phyloP scores from a whole-genome alignment of 2,888 invertebrate species.

The Perithous albicinctus region DNA sequence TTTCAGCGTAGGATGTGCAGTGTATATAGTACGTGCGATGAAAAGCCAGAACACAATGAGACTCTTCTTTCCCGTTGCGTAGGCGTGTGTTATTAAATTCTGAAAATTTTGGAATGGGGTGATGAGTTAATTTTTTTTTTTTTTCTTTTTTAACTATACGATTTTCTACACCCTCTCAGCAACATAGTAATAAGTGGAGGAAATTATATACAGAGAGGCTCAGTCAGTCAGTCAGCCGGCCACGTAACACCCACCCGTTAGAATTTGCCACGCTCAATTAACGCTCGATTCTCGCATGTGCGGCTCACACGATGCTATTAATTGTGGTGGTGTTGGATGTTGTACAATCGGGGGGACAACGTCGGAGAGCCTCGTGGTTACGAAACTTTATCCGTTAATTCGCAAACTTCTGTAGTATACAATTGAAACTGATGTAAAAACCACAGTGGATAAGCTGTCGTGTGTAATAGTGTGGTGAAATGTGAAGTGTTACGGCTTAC shows the following conservation, averaged over 20 bases:
- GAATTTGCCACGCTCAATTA: conserved; percentile 53
- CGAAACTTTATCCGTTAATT: conserved; percentile 29
- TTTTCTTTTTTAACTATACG: background rate
- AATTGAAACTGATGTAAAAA: background rate
- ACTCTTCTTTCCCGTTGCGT: background rate
- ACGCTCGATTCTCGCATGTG: conserved; percentile 8
- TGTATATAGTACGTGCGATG: background rate
- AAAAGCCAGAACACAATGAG: background rate
- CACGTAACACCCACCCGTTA: conserved; percentile 57
- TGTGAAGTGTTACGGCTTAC: too few relatives aligned
- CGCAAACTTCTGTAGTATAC: background rate
- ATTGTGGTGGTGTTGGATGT: background rate
- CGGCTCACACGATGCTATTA: background rate
- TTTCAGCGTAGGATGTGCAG: background rate
- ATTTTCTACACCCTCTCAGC: background rate
- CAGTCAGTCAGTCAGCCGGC: conserved; percentile 14
- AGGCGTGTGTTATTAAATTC: background rate
- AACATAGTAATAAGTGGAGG: conserved; percentile 19
- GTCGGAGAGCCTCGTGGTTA: conserved; percentile 25
- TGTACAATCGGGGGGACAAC: conserved; percentile 17
- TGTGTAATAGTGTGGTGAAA: background rate
- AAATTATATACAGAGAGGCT: background rate
- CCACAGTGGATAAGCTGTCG: background rate
- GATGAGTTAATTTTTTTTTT: too few relatives aligned
- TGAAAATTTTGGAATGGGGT: background rate